phyloP scores from a whole-genome alignment of 2,797 vertebrate genomes.

The Mycteria americana region DNA sequence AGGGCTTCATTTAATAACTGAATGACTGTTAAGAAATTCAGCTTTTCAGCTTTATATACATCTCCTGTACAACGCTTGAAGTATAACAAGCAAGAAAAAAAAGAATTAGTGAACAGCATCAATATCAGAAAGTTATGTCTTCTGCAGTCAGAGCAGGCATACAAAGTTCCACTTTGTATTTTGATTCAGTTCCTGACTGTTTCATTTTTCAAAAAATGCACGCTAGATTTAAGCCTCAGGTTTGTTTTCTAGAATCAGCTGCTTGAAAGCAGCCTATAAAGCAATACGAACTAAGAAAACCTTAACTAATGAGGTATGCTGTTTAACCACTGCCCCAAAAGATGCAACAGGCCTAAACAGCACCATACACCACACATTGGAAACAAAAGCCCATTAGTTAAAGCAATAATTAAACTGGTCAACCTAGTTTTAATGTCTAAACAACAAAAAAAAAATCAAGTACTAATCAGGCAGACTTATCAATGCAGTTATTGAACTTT shows the following conservation, averaged over 20 bases:
- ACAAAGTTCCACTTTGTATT: neutral
- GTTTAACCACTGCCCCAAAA: neutral
- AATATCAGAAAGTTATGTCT: neutral
- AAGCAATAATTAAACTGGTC: neutral
- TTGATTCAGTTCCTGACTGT: neutral
- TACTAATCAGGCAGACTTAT: neutral
- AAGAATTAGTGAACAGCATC: neutral
- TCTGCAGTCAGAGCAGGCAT: neutral
- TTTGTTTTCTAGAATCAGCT: neutral
- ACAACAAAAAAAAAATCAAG: neutral
- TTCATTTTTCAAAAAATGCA: neutral
- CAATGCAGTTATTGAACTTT: neutral
- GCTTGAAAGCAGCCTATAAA: neutral
- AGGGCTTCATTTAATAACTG: slow-evolving; percentile 84
- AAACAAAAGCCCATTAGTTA: neutral
- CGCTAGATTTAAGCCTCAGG: neutral
- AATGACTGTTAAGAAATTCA: slow-evolving; percentile 82
- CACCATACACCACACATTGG: neutral
- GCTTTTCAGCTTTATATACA: slow-evolving; percentile 82
- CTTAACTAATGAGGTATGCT: neutral
- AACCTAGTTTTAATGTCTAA: neutral
- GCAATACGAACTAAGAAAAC: neutral
- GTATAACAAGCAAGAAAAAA: neutral
- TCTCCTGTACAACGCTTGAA: slow-evolving; percentile 79
- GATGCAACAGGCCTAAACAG: neutral